Conservation (phyloP, 2,797 vertebrate genomes). For the Helicolenus hilgendorfi region DNA sequence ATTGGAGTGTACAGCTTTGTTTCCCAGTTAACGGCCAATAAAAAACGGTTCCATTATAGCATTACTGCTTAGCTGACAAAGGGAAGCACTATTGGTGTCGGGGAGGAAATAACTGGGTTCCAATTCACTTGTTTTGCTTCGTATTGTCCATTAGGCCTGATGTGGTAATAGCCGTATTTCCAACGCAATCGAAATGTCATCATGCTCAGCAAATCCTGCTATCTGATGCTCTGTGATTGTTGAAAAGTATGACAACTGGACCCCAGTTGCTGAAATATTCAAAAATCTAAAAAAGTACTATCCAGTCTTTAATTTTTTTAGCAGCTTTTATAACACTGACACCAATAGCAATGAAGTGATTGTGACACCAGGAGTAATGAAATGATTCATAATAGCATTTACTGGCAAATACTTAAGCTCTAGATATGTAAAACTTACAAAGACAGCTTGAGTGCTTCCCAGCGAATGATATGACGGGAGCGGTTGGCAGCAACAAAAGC, state of each 20-base stretch:
- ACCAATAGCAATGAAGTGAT: constrained; percentile 18
- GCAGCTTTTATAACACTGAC: constrained; percentile 19
- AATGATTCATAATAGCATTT: constrained; percentile 46
- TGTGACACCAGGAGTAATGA: constrained; percentile 24
- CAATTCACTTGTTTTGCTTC: constrained; percentile 35
- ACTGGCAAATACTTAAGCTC: constrained; percentile 33
- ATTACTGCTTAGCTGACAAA: constrained; percentile 69
- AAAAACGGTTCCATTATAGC: constrained; percentile 76
- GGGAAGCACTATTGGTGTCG: constrained; percentile 38
- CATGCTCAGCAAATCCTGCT: background rate
- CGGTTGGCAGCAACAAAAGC: constrained; percentile 58
- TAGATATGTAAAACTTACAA: constrained; percentile 47
- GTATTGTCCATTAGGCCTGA: background rate
- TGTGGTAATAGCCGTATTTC: constrained; percentile 2
- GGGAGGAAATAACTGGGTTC: constrained; percentile 51
- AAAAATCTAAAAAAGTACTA: background rate
- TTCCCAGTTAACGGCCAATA: constrained; percentile 78
- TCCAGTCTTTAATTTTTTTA: constrained; percentile 5
- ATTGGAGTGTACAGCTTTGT: constrained; percentile 78
- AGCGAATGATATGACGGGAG: constrained; percentile 23
- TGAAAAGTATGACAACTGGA: background rate
- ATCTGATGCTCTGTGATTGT: background rate
- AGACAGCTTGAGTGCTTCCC: constrained; percentile 37
- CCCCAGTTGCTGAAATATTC: background rate
- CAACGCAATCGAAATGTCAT: background rate